These are phyloP conservation scores for Lutra lutra DNA, from an alignment of 2,797 vertebrate species.

Conservation along the genomic window DNA sequence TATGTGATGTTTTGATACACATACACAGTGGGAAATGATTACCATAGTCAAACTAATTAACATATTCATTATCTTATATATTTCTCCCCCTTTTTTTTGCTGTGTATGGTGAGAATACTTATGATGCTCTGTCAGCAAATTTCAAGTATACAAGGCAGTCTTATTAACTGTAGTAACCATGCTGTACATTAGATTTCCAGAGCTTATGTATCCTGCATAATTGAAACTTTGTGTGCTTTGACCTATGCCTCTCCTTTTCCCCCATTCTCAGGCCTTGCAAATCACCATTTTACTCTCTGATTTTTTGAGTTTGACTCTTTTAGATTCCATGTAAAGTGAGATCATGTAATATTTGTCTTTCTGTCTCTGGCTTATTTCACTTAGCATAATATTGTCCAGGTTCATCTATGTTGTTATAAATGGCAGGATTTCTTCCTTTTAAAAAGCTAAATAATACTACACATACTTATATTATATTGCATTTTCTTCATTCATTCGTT, in stretches of 20 bases:
- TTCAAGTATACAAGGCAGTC: not conserved
- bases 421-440: not conserved
- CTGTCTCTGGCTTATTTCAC: not conserved
- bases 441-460: not conserved
- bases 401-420: not conserved
- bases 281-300: not conserved
- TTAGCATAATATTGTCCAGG: not conserved
- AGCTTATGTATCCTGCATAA: not conserved
- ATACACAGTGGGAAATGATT: not conserved
- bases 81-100: not conserved
- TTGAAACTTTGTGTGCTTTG: not conserved
- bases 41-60: not conserved
- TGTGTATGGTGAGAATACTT: not conserved
- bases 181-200: not conserved
- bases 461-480: not conserved
- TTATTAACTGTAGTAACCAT: not conserved
- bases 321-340: not conserved
- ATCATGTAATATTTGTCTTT: not conserved
- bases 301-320: not conserved
- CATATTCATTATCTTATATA: not conserved
- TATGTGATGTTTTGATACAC: not conserved
- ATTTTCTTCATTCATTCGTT: not conserved
- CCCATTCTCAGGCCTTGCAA: not conserved
- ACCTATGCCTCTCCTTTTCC: not conserved
- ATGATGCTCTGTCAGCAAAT: not conserved